phyloP scores from a whole-genome alignment of 1,140 invertebrate species.

The Orussus abietinus region DNA sequence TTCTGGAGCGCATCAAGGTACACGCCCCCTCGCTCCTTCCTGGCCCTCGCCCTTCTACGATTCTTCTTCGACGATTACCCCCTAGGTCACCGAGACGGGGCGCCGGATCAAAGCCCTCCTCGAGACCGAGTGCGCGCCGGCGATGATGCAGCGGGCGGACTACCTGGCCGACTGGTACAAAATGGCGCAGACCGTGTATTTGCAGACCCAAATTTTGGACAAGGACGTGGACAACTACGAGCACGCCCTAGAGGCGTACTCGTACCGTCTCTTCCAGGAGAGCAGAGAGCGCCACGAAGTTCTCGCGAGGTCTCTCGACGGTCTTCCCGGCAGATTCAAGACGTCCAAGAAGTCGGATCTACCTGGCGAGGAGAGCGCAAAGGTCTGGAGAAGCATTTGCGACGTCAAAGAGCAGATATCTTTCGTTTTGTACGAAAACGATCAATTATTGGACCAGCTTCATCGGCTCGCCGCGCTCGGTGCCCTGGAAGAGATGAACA shows the following conservation, averaged over 20 bases:
- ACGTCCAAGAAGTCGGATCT: slow-evolving; percentile 28
- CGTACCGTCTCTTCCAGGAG: slow-evolving; percentile 41
- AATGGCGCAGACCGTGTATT: slow-evolving; percentile 73
- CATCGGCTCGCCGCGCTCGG: too few relatives aligned
- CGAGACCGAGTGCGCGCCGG: slow-evolving; percentile 62
- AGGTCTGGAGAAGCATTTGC: slow-evolving; percentile 47
- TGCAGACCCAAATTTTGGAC: slow-evolving; percentile 71
- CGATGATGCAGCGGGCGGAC: slow-evolving; percentile 66
- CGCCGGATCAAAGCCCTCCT: slow-evolving; percentile 64
- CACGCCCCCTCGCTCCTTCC: too few relatives aligned
- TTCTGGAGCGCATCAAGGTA: slow-evolving; percentile 75
- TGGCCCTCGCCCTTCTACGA: too few relatives aligned
- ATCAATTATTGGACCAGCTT: slow-evolving; percentile 45
- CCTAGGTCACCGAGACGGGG: slow-evolving; percentile 65
- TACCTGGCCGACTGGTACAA: slow-evolving; percentile 80
- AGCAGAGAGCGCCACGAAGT: slow-evolving; percentile 42
- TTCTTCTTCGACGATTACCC: too few relatives aligned
- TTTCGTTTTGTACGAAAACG: slow-evolving; percentile 46
- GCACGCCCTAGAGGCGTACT: slow-evolving; percentile 36
- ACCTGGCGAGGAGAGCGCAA: slow-evolving; percentile 33
- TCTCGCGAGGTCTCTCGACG: slow-evolving; percentile 33
- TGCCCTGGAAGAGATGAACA: too few relatives aligned
- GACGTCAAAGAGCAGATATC: slow-evolving; percentile 50
- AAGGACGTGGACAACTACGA: slow-evolving; percentile 65
- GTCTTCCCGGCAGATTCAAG: slow-evolving; percentile 32